phyloP scores from a whole-genome alignment of 2,888 invertebrate species.

The Encarsia formosa region DNA sequence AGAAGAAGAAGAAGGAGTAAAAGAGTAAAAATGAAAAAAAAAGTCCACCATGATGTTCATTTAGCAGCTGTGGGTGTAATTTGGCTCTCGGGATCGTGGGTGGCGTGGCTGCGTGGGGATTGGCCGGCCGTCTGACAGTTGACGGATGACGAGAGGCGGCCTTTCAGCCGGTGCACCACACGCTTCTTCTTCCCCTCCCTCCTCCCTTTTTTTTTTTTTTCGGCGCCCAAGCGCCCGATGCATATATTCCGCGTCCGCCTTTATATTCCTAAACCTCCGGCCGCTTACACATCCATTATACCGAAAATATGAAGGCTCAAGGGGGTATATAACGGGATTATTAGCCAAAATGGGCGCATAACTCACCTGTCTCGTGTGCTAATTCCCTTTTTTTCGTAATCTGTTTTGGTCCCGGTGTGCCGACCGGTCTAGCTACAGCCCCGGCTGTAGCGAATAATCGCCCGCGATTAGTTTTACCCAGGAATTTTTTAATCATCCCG shows the following conservation, averaged over 20 bases:
- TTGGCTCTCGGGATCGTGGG: constrained; percentile 41
- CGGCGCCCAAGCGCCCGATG: neutral
- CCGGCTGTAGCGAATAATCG: neutral
- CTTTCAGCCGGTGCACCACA: constrained; percentile 34
- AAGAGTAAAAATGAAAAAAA: too few species aligned
- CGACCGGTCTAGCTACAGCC: neutral
- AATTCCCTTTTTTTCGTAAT: constrained; percentile 16
- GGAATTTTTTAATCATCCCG: neutral
- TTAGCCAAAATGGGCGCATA: constrained; percentile 43
- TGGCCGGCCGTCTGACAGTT: constrained; percentile 50
- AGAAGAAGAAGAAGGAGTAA: too few species aligned
- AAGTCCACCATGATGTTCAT: too few species aligned
- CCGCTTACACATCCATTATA: constrained; percentile 43
- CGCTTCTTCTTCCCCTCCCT: constrained; percentile 9
- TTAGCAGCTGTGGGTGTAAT: constrained; percentile 24
- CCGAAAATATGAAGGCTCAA: constrained; percentile 20
- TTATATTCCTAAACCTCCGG: constrained; percentile 18
- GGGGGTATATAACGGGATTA: constrained; percentile 41
- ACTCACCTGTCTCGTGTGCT: constrained; percentile 32
- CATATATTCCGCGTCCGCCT: constrained; percentile 18
- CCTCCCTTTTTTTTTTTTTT: constrained; percentile 17
- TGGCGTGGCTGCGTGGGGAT: constrained; percentile 40
- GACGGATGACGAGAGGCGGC: constrained; percentile 52
- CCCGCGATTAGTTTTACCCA: neutral
- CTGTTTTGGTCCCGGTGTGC: neutral